A percentile compares a stretch with the other conserved stretches of the same genome.
Conservation (phyloP, 1,140 invertebrate species). For the Drosophila grimshawi region DNA sequence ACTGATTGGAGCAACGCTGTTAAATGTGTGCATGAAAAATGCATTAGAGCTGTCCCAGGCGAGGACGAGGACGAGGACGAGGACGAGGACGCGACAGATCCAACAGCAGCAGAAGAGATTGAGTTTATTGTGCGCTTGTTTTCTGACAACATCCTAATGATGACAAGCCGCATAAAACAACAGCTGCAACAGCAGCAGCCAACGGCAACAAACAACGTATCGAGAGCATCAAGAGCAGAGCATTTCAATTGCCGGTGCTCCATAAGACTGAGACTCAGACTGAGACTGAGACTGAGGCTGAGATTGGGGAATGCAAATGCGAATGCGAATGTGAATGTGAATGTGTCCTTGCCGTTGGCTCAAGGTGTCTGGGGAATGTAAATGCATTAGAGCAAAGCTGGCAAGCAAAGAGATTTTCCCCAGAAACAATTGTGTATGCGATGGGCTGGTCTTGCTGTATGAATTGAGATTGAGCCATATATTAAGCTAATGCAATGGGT, state of each 20-base stretch:
- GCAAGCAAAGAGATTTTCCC: slow-evolving; percentile 27
- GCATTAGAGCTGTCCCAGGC: slow-evolving; percentile 60
- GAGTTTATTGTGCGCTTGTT: slow-evolving; percentile 58
- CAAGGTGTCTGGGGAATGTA: slow-evolving; percentile 34
- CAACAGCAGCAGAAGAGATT: slow-evolving; percentile 13
- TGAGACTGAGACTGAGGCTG: not conserved
- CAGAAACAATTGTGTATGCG: slow-evolving; percentile 4
- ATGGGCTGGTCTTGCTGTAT: not conserved
- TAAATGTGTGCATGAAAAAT: slow-evolving; percentile 80
- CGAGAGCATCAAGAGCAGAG: slow-evolving; percentile 11
- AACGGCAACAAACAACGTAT: not conserved
- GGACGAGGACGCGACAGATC: slow-evolving; percentile 31
- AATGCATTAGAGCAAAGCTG: slow-evolving; percentile 70
- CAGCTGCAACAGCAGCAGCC: slow-evolving; percentile 22
- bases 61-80: slow-evolving; percentile 26
- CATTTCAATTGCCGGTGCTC: slow-evolving; percentile 37
- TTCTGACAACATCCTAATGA: slow-evolving; percentile 68
- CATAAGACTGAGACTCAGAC: slow-evolving; percentile 1
- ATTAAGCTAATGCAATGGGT: slow-evolving; percentile 23
- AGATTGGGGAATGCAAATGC: not conserved
- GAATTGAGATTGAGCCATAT: not conserved
- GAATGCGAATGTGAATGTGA: not conserved
- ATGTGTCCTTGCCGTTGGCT: slow-evolving; percentile 21
- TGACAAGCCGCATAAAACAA: slow-evolving; percentile 68
- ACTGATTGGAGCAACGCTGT: slow-evolving; percentile 72